Evolutionary conservation across 1,140 invertebrate species (phyloP).

Genomic region (Leptoteleia sp.): DNA sequence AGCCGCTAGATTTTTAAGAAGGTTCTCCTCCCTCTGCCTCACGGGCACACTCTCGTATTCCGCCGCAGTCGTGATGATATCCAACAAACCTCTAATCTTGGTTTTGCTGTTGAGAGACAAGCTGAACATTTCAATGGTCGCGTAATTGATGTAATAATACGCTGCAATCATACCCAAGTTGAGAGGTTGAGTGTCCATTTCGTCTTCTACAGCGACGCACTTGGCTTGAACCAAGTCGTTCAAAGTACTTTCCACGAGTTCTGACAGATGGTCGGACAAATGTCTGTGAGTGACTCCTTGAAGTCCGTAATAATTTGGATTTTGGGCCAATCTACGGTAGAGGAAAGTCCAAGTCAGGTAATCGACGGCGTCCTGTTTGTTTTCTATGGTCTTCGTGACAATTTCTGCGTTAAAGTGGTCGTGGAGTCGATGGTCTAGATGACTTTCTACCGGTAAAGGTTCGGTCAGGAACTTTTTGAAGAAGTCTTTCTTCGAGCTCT

Average conservation of each 20-base stretch:
- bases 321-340: slow-evolving; percentile 92
- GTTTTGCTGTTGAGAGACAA: slow-evolving; percentile 98
- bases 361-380: slow-evolving; percentile 96
- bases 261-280: slow-evolving; percentile 98
- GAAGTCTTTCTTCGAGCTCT: slow-evolving; percentile 95
- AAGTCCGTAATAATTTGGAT: slow-evolving; percentile 95
- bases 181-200: slow-evolving; percentile 97
- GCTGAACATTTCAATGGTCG: slow-evolving; percentile 99
- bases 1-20: slow-evolving; percentile 90
- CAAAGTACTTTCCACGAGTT: slow-evolving; percentile 97
- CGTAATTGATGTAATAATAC: slow-evolving; percentile 99
- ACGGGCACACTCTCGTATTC: slow-evolving; percentile 98
- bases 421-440: slow-evolving; percentile 86
- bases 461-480: slow-evolving; percentile 99
- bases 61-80: slow-evolving; percentile 98
- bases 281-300: slow-evolving; percentile 96
- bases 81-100: slow-evolving; percentile 97
- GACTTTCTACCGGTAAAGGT: slow-evolving; percentile 98
- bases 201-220: slow-evolving; percentile 98
- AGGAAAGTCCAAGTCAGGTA: slow-evolving; percentile 99
- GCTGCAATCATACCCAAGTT: slow-evolving; percentile 99
- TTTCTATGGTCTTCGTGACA: slow-evolving; percentile 94
- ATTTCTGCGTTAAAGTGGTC: slow-evolving; percentile 99
- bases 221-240: slow-evolving; percentile 98
- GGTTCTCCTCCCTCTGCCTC: slow-evolving; percentile 95